Conservation (phyloP, 2,113 vertebrate genomes). For the Sylvia atricapilla region DNA sequence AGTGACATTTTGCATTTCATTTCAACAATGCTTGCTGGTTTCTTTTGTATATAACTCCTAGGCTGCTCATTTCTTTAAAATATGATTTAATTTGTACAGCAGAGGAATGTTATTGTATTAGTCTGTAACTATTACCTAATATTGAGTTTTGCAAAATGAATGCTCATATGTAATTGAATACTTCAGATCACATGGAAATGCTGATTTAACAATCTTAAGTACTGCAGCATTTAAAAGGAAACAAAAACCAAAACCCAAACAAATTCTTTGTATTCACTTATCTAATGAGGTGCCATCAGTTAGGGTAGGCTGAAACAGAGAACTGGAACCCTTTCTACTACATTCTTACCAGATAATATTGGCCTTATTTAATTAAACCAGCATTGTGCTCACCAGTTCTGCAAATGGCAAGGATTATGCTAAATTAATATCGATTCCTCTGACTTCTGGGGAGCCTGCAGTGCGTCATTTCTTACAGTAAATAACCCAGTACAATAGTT, state of each 20-base stretch:
- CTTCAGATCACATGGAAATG: conserved; percentile 76
- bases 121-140: conserved; percentile 86
- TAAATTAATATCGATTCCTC: conserved; percentile 41
- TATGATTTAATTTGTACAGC: conserved; percentile 92
- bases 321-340: conserved; percentile 58
- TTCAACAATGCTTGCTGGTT: conserved; percentile 82
- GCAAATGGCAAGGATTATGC: conserved; percentile 43
- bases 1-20: conserved; percentile 79
- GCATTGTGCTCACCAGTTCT: conserved; percentile 46
- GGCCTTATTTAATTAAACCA: conserved; percentile 61
- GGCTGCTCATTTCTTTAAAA: conserved; percentile 88
- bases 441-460: conserved; percentile 42
- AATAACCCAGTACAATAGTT: conserved; percentile 52
- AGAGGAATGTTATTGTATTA: conserved; percentile 90
- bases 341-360: conserved; percentile 27
- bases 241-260: not conserved
- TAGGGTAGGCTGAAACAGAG: conserved; percentile 43
- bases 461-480: conserved; percentile 45
- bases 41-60: conserved; percentile 90
- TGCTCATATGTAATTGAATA: conserved; percentile 80
- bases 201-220: conserved; percentile 75
- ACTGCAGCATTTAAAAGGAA: conserved; percentile 75
- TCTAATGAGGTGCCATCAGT: conserved; percentile 65
- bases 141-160: conserved; percentile 81
- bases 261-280: conserved; percentile 69